phyloP scores from a whole-genome alignment of 2,797 vertebrate genomes.

The Enteromius radiatus region DNA sequence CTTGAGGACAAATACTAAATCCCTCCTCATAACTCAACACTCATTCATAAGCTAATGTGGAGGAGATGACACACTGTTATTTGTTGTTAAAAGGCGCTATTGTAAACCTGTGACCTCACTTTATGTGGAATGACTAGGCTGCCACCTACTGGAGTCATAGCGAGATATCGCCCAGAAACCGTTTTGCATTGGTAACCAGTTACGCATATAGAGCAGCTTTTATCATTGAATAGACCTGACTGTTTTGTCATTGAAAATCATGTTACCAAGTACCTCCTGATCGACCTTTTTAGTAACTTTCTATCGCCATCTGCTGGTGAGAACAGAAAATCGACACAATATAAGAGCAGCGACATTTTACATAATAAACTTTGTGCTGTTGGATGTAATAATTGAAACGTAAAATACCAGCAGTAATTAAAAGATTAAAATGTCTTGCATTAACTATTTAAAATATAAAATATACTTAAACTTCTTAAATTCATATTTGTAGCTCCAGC shows the following conservation, averaged over 20 bases:
- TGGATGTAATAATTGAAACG: not conserved
- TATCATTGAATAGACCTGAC: too few species aligned
- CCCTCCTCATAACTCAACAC: constrained; percentile 52
- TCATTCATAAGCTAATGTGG: constrained; percentile 46
- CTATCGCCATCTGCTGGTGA: constrained; percentile 17
- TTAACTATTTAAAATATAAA: not conserved
- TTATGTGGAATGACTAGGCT: not conserved
- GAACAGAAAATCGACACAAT: not conserved
- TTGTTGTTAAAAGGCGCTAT: constrained; percentile 18
- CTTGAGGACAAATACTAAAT: constrained; percentile 21
- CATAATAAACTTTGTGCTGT: not conserved
- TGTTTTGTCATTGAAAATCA: too few species aligned
- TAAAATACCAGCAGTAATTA: not conserved
- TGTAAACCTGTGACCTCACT: not conserved
- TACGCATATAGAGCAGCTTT: too few species aligned
- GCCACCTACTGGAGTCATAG: constrained; percentile 44
- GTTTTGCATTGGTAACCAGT: too few species aligned
- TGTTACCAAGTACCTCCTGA: too few species aligned
- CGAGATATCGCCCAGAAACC: too few species aligned
- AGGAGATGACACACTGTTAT: constrained; percentile 23
- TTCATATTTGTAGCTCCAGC: not conserved
- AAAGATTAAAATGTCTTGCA: too few species aligned
- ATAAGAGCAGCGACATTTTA: too few species aligned
- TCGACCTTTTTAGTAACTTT: not conserved
- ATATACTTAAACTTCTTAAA: not conserved